Conservation (phyloP, 2,797 vertebrate species). For the Hafferia zeledoni region DNA sequence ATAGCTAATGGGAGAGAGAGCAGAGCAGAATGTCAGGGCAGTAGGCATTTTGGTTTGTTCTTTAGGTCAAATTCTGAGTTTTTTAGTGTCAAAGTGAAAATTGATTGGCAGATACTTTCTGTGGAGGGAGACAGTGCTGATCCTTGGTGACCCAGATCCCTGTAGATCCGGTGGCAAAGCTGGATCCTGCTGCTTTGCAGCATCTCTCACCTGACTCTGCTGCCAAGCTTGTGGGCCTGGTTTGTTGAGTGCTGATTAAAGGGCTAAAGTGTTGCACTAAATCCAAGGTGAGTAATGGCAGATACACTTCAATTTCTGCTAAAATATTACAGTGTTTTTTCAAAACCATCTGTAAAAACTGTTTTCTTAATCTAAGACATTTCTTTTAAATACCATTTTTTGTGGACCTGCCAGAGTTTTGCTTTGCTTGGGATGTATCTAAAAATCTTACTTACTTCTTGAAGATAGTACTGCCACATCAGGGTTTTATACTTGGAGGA, state of each 20-base stretch:
- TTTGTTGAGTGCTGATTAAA: neutral
- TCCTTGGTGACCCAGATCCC: neutral
- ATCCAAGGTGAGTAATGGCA: neutral
- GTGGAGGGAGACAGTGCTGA: neutral
- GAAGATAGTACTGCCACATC: neutral
- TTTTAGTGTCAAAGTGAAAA: neutral
- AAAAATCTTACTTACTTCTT: neutral
- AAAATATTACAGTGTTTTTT: neutral
- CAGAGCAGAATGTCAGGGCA: neutral
- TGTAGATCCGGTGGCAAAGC: neutral
- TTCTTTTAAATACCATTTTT: neutral
- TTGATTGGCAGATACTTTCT: neutral
- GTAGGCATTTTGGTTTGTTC: rapidly evolving
- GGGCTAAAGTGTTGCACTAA: neutral
- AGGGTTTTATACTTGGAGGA: neutral
- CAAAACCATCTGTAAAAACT: neutral
- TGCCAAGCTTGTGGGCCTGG: neutral
- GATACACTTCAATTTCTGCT: neutral
- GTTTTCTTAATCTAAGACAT: neutral
- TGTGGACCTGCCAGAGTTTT: neutral
- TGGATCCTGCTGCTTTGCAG: neutral
- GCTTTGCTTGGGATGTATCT: neutral
- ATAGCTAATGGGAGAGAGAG: neutral
- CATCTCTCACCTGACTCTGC: neutral
- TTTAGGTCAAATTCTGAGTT: neutral